Evolutionary conservation across 2,113 vertebrate genomes (phyloP).

Genomic region (Lycocorax pyrrhopterus): DNA sequence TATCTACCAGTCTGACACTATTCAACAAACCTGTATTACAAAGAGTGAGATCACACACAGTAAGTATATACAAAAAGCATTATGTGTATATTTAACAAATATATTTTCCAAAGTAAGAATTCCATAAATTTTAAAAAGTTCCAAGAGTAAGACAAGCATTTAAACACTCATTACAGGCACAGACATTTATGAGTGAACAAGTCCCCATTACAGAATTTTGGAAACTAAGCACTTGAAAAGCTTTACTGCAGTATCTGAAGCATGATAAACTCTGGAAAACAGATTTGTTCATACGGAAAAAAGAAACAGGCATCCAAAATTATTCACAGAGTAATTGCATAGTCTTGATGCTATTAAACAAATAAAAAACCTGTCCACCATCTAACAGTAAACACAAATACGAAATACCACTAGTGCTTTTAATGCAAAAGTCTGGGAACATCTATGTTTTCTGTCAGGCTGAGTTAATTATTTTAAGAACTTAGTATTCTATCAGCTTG

Average conservation of each 20-base stretch:
- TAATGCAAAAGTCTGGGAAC: not conserved
- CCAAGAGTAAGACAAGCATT: not conserved
- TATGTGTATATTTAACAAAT: not conserved
- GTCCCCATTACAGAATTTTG: not conserved
- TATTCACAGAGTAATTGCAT: not conserved
- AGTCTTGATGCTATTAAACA: not conserved
- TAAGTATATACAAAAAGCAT: not conserved
- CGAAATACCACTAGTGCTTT: not conserved
- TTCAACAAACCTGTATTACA: not conserved
- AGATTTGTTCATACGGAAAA: not conserved
- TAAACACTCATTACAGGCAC: not conserved
- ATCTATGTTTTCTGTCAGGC: not conserved
- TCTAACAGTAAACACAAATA: not conserved
- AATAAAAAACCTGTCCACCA: not conserved
- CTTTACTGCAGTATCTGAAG: not conserved
- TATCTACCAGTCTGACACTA: not conserved
- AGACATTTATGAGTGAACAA: not conserved
- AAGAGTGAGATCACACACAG: not conserved
- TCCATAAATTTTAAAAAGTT: not conserved
- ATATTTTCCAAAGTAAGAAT: not conserved
- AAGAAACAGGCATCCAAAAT: not conserved
- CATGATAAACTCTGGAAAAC: not conserved
- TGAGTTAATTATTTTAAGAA: slow-evolving; percentile 50
- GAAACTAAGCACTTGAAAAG: not conserved
- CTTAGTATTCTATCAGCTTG: slow-evolving; percentile 39